A percentile compares a stretch with the other conserved stretches of the same genome.
These are phyloP conservation scores for Toxotes jaculatrix DNA, from an alignment of 2,113 vertebrate genomes.

Conservation along the genomic window DNA sequence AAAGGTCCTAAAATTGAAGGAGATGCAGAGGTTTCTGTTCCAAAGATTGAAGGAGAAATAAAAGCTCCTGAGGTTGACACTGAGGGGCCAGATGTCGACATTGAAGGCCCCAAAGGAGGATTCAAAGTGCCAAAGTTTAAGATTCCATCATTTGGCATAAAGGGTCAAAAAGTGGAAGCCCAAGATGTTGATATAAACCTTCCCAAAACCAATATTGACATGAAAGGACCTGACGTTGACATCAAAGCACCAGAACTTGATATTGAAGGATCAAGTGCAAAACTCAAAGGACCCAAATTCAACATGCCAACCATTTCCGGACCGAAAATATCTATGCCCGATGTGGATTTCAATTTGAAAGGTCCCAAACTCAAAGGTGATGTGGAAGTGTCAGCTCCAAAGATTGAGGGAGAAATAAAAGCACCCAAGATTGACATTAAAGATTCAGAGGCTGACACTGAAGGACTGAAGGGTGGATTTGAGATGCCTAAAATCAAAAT, in stretches of 20 bases:
- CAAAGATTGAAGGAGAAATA: conserved; percentile 25
- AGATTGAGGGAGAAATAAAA: no score
- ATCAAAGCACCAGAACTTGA: conserved; percentile 50
- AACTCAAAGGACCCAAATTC: conserved; percentile 68
- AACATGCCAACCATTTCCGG: background rate
- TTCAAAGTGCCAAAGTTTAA: conserved; percentile 11
- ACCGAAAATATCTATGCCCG: background rate
- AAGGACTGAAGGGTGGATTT: no score
- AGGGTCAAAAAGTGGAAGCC: background rate
- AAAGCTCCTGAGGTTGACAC: conserved; percentile 3
- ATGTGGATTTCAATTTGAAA: background rate
- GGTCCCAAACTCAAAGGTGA: background rate
- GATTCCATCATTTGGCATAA: conserved; percentile 1
- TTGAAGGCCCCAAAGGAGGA: background rate
- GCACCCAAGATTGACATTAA: no score
- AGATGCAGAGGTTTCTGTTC: conserved; percentile 39
- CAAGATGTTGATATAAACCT: conserved; percentile 16
- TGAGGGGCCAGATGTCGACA: conserved; percentile 34
- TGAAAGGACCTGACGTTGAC: background rate
- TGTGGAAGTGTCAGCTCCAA: no score
- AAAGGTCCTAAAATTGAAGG: conserved; percentile 77
- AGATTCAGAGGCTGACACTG: no score
- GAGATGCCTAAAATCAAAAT: conserved; percentile 46
- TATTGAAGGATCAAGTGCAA: conserved; percentile 62
- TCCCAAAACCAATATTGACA: conserved; percentile 3